Conservation (phyloP, 2,797 vertebrate species). For the Microctenopoma stevenorrisi region DNA sequence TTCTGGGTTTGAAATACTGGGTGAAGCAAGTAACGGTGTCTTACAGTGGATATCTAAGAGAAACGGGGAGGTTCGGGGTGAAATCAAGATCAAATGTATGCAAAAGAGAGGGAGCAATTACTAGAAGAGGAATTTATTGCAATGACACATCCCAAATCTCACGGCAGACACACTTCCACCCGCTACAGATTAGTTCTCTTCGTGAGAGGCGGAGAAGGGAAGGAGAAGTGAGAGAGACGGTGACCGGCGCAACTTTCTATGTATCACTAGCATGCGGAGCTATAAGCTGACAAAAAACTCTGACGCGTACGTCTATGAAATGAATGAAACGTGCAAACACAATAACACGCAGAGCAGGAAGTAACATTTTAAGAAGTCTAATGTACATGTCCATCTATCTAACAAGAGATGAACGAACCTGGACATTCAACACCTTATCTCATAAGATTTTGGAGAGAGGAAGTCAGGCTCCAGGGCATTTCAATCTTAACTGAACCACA, state of each 20-base stretch:
- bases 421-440: neutral
- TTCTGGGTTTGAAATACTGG: neutral
- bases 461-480: slow-evolving; percentile 38
- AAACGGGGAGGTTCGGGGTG: neutral
- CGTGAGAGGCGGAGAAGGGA: slow-evolving; percentile 40
- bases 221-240: slow-evolving; percentile 70
- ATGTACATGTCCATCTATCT: neutral
- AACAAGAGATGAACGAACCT: neutral
- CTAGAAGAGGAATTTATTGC: neutral
- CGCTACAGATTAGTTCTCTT: slow-evolving; percentile 31
- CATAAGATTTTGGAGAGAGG: slow-evolving; percentile 45
- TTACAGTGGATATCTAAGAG: neutral
- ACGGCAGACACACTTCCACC: slow-evolving; percentile 7
- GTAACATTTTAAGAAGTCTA: no score
- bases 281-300: neutral
- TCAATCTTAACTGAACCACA: slow-evolving; percentile 18
- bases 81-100: neutral
- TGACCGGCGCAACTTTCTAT: slow-evolving; percentile 60
- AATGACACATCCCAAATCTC: neutral
- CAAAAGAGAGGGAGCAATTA: neutral
- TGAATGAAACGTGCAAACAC: neutral
- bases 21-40: neutral
- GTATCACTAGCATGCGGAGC: slow-evolving; percentile 26
- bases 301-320: neutral
- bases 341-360: neutral